phyloP scores from a whole-genome alignment of 2,797 vertebrate species.

The Masticophis lateralis region DNA sequence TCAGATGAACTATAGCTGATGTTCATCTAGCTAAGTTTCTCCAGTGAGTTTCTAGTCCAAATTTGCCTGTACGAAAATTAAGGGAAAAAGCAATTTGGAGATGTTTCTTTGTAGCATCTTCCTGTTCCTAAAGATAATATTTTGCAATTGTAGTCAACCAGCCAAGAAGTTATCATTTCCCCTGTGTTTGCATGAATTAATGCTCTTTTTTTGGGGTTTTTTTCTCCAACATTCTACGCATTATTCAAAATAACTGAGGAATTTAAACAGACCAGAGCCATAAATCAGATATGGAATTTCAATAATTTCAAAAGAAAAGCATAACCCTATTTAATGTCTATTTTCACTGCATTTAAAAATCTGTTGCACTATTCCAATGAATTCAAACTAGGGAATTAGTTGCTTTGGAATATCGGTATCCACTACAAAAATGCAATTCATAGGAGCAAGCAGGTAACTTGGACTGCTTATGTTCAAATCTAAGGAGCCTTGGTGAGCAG shows the following conservation, averaged over 20 bases:
- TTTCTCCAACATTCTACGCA: background rate
- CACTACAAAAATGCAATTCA: background rate
- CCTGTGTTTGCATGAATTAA: background rate
- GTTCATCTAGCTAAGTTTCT: background rate
- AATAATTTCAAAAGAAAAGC: background rate
- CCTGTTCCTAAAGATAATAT: background rate
- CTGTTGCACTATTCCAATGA: background rate
- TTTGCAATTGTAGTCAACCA: background rate
- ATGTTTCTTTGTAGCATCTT: background rate
- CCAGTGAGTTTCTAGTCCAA: background rate
- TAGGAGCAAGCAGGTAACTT: background rate
- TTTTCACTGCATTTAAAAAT: background rate
- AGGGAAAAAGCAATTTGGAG: background rate
- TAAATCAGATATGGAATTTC: background rate
- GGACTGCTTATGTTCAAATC: background rate
- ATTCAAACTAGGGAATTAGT: background rate
- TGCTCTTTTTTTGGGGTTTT: background rate
- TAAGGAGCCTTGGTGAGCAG: too few relatives aligned
- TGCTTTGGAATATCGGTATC: background rate
- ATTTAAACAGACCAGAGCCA: background rate
- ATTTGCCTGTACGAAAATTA: background rate
- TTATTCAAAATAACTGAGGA: background rate
- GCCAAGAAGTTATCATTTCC: background rate
- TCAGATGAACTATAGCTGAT: background rate
- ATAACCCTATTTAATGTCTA: background rate